These are phyloP conservation scores for Pecten maximus DNA, from an alignment of 2,888 invertebrate species.

Conservation along the genomic window DNA sequence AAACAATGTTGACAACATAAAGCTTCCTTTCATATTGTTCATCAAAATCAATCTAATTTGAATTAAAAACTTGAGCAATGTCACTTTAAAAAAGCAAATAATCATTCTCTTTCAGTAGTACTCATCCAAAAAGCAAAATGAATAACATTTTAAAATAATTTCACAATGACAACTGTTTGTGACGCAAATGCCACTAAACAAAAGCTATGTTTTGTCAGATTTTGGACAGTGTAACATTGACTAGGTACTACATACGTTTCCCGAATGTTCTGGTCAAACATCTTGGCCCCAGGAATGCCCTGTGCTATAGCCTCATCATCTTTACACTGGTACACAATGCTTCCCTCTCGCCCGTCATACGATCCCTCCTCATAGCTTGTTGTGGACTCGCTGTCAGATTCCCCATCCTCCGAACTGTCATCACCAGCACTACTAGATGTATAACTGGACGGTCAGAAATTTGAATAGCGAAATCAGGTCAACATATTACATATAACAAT, in stretches of 20 bases:
- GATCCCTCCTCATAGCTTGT: conserved; percentile 83
- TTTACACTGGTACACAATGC: conserved; percentile 80
- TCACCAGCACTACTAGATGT: conserved; percentile 58
- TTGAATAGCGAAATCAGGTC: neutral
- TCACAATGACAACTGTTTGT: no score
- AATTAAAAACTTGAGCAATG: no score
- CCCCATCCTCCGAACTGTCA: conserved; percentile 59
- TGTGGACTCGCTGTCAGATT: conserved; percentile 69
- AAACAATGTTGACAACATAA: no score
- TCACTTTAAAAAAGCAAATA: no score
- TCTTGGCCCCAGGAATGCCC: conserved; percentile 77
- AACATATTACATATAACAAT: neutral
- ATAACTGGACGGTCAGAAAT: conserved; percentile 46
- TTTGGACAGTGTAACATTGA: neutral
- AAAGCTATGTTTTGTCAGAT: no score
- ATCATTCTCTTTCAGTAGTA: no score
- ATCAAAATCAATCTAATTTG: no score
- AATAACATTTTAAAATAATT: no score
- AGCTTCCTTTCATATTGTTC: no score
- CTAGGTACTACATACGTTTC: conserved; percentile 77
- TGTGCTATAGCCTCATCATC: conserved; percentile 81
- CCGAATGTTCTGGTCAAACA: conserved; percentile 82
- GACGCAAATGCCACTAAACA: no score
- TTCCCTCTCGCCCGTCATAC: conserved; percentile 82
- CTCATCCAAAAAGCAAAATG: no score